These are phyloP conservation scores for Aplidium turbinatum DNA, from an alignment of 23 tunicate species.

Conservation along the genomic window DNA sequence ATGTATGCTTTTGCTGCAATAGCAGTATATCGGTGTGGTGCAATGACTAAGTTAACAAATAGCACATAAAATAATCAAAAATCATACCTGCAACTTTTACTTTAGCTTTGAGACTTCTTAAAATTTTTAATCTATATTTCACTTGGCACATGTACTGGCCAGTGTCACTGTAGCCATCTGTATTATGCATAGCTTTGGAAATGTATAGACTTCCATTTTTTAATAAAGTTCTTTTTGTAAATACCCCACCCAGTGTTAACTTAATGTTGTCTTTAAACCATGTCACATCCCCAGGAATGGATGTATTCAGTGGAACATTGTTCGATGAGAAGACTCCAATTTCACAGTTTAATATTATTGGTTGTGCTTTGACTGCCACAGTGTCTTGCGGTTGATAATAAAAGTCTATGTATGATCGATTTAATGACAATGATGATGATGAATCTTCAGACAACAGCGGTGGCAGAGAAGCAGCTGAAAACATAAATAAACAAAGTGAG, in stretches of 20 bases:
- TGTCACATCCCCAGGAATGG: neutral
- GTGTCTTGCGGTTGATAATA: conserved; percentile 4
- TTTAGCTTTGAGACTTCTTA: neutral
- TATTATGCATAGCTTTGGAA: conserved; percentile 1
- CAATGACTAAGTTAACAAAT: no score
- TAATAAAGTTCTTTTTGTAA: neutral
- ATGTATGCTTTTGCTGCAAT: no score
- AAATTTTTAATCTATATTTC: neutral
- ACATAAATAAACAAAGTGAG: no score
- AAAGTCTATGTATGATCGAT: conserved; percentile 10
- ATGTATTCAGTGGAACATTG: neutral
- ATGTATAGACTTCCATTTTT: conserved; percentile 13
- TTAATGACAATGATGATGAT: neutral
- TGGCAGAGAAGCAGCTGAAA: no score
- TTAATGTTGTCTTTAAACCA: conserved; percentile 2
- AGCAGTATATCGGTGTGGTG: no score
- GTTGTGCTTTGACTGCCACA: neutral
- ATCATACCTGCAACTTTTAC: conserved; percentile 1
- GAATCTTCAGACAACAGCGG: no score
- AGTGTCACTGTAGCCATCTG: neutral
- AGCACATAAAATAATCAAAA: no score
- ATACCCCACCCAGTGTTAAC: neutral
- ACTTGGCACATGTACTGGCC: conserved; percentile 3
- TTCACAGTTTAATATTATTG: conserved; percentile 1
- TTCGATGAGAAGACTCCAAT: neutral